These are phyloP conservation scores for Vidua macroura DNA, from an alignment of 2,113 vertebrate species.

Conservation along the genomic window DNA sequence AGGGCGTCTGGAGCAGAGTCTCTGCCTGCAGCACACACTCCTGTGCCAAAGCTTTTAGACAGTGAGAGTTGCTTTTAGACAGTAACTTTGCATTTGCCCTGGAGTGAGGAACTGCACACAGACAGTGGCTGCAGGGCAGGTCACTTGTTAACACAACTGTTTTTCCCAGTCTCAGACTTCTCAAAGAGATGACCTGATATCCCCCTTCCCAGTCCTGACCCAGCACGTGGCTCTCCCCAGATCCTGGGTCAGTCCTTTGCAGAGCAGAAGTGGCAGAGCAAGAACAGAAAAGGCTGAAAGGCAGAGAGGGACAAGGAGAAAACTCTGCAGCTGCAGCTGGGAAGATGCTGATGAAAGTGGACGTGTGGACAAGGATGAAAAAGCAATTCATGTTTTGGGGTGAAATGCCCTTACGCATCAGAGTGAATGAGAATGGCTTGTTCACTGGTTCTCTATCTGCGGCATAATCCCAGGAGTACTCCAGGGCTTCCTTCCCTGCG, in stretches of 20 bases:
- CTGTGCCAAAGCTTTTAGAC: background rate
- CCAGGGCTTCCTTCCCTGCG: too few relatives aligned
- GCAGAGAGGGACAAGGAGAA: background rate
- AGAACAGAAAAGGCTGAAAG: background rate
- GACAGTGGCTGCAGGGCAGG: background rate
- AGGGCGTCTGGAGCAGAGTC: background rate
- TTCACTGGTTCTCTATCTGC: too few relatives aligned
- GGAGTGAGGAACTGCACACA: background rate
- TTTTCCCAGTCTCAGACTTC: background rate
- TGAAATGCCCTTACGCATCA: too few relatives aligned
- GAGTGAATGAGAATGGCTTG: too few relatives aligned
- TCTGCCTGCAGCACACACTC: background rate
- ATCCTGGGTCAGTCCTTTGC: background rate
- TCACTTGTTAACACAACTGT: background rate
- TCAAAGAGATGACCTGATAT: background rate
- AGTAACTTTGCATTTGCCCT: background rate
- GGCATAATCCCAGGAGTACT: too few relatives aligned
- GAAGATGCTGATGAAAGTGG: background rate
- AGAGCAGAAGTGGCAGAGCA: background rate
- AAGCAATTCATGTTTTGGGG: background rate
- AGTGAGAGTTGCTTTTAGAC: background rate
- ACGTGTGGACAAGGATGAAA: background rate
- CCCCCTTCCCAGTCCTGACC: background rate
- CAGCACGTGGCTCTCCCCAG: rapidly evolving
- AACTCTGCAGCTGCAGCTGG: background rate